Evolutionary conservation across 2,113 vertebrate species (phyloP), one percentile per base, ranked within the genome.

Genomic region (Kryptolebias marmoratus): DNA sequence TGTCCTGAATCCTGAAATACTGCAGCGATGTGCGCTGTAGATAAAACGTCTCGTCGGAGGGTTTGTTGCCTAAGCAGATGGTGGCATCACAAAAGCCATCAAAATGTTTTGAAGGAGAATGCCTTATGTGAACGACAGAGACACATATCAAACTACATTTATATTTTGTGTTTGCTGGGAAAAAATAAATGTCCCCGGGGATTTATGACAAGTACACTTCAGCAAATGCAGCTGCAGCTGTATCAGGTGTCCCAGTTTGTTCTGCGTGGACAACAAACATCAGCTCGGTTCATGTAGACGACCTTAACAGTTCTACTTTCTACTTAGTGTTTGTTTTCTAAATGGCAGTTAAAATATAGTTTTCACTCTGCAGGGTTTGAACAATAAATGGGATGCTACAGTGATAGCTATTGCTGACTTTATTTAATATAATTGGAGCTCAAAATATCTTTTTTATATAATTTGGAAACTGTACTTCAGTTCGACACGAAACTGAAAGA

Each of bases 1-100:
- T 52, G 72, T 75, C 67, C 72, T 62, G 32, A 68, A 73, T 82
- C 80, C 55, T 54, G 60, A 83, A 75, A 77, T 68, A 64, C 52
- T 32, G 32, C 52, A 44, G 28, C 32, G 52, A 16, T 61, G n/a
- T 47, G n/a, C 15, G 6, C 42, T 61, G 11, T 13, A 50, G 66
- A 73, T 32, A 31, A 60, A 81, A 18, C 62, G 48, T 63, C 67
- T 64, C 62, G 64, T 18, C 30, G 71, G 53, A 70, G 18, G 32
- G 60, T 61, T 69, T 77, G 61, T 72, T 59, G 47, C 57, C 44
- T 39, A 52, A 71, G 55, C 75, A 79, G 77, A 85, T 63, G 58
- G 62, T 67, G 30, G 63, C 45, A 57, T 53, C 55, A 60, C 54
- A 57, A 69, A 71, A 65, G 36, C 61, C 53, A 63, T 68, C 65